Percentiles rank a stretch among this genome's conserved stretches.
These are phyloP conservation scores for Leptosomus discolor DNA, from an alignment of 2,113 vertebrate species.

Conservation along the genomic window DNA sequence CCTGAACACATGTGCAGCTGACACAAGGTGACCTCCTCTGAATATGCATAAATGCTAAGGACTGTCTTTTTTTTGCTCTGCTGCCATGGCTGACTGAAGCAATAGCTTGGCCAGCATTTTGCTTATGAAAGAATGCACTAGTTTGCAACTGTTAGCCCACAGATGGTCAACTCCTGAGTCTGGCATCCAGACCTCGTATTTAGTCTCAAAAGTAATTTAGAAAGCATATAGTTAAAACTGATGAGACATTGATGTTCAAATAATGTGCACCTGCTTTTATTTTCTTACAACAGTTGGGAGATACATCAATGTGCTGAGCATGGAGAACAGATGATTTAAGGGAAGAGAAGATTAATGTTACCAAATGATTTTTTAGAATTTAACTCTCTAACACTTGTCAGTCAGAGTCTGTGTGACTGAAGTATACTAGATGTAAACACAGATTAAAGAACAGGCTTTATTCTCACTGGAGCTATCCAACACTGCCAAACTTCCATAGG, in stretches of 20 bases:
- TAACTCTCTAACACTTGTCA: background rate
- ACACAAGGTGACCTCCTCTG: background rate
- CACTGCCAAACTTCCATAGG: background rate
- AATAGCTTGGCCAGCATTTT: background rate
- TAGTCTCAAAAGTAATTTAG: background rate
- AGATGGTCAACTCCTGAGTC: background rate
- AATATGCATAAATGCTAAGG: conserved; percentile 24
- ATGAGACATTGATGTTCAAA: conserved; percentile 3
- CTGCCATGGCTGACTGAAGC: background rate
- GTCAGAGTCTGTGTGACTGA: background rate
- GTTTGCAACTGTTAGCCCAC: background rate
- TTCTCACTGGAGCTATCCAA: background rate
- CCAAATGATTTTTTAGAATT: background rate
- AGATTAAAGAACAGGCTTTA: background rate
- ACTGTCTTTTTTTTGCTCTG: background rate
- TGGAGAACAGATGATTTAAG: background rate
- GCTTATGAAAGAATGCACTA: background rate
- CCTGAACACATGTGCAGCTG: conserved; percentile 26
- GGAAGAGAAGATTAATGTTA: background rate
- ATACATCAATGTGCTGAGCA: background rate
- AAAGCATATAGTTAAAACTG: background rate
- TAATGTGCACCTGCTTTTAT: background rate
- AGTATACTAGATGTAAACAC: background rate
- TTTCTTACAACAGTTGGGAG: background rate
- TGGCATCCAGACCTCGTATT: background rate